These are phyloP conservation scores for Columba janthina DNA, from an alignment of 2,113 vertebrate species.

Conservation along the genomic window DNA sequence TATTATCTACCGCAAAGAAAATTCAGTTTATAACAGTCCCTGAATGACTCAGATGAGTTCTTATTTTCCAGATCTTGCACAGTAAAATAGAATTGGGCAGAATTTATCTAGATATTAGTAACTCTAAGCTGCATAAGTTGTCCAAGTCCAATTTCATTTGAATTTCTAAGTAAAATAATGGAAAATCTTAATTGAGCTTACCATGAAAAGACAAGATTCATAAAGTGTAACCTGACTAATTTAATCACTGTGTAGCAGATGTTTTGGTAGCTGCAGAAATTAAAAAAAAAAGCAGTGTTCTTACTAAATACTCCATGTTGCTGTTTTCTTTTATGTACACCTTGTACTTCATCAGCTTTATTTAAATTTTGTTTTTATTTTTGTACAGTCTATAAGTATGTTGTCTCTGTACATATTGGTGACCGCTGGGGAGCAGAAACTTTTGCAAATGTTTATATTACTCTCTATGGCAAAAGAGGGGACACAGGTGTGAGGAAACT, in stretches of 20 bases:
- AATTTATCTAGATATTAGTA: not conserved
- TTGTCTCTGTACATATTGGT: slow-evolving; percentile 59
- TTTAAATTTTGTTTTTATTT: not conserved
- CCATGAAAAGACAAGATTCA: not conserved
- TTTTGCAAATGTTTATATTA: slow-evolving; percentile 67
- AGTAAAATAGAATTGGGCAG: not conserved
- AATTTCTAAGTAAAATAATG: not conserved
- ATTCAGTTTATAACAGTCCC: not conserved
- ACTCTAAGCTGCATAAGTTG: not conserved
- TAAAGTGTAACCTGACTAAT: not conserved
- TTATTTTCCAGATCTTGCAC: not conserved
- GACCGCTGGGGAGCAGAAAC: slow-evolving; percentile 69
- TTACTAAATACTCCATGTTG: not conserved
- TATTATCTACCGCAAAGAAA: not conserved
- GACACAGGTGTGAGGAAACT: slow-evolving; percentile 67
- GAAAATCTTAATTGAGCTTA: not conserved
- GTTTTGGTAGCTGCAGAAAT: not conserved
- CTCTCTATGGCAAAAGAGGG: slow-evolving; percentile 62
- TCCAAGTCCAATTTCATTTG: not conserved
- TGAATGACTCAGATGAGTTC: not conserved
- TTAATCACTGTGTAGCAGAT: not conserved
- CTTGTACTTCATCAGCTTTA: not conserved
- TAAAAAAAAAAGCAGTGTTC: not conserved
- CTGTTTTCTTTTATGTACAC: not conserved
- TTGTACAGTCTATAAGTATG: slow-evolving; percentile 54